Evolutionary conservation across 2,888 invertebrate genomes (phyloP), one percentile per base, ranked within the genome.

Genomic region (Melinaea marsaeus): DNA sequence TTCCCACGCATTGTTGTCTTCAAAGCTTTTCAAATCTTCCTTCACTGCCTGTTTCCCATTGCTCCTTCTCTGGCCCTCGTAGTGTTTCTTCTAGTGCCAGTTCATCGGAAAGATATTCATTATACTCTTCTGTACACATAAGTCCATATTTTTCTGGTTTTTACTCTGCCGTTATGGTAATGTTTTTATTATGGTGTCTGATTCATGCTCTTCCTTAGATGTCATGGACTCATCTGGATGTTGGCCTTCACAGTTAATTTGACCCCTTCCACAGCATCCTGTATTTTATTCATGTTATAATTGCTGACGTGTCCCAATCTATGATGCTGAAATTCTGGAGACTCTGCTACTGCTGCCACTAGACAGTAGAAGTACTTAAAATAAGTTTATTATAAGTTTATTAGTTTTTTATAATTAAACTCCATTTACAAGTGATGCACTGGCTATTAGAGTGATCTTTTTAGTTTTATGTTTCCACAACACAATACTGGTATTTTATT

Each of bases 401-500:
- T 22, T 22, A 22, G 48, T 65, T 37, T 66, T 64, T 9, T 67
- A 34, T 46, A 58, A 62, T 58, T 69, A 68, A 22, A 22, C 22
- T 22, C 22, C 22, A 22, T 22, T 22, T 22, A 22, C 22, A 22
- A 22, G 22, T 22, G 22, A 22, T 22, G 22, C 22, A 22, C 22
- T 22, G 22, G 22, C 22, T 22, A 22, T 1, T 22, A 22, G 22
- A 22, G 22, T 22, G 22, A 35, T 4, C 54, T 57, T 13, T 47
- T 58, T 42, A 57, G 58, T 5, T 56, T 55, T 45, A 62, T 51
- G 13, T 62, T 62, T 13, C 67, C 66, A 0, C 63, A 68, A 54
- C 72, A 70, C 2, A 72, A 33, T 46, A 69, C 56, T 56, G 56
- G 37, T 13, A 3, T 71, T 69, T 33, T 62, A 67, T 2, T 71